Evolutionary conservation across 2,113 vertebrate genomes (phyloP), one percentile per base, ranked within the genome.

Genomic region (Brachypteracias leptosomus): DNA sequence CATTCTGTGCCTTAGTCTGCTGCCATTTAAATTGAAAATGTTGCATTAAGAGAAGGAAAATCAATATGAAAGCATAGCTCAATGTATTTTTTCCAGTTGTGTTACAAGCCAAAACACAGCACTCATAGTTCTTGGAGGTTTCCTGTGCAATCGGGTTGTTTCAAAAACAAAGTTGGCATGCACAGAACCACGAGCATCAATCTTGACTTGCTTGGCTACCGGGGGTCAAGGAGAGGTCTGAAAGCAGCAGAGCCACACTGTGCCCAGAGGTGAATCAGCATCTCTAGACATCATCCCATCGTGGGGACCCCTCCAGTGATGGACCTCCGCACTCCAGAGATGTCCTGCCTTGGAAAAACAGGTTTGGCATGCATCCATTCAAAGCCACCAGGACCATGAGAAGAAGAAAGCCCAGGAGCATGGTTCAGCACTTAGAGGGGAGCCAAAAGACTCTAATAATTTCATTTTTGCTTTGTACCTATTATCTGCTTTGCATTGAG

Each of bases 11-110:
- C 68, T 87, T 80, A 79, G 51, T 33, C 80, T 90, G 71, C 83
- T 96, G 90, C 89, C 90, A 78, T 93, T 93, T 93, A 92, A 96
- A 95, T 83, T 77, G 90, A 77, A 89, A 92, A 93, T 10, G 17
- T 35, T 83, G 63, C 88, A 94, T 82, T 36, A 49, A 55, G 76
- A 93, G 75, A 94, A 94, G 35, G 63, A 92, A 94, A 96, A 96
- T 93, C 94, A 80, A 90, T 95, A 86, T 11, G n/a, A 94, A 93
- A 85, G 74, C 63, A 51, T 9, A 94, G 46, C 7, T 1, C 36
- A 90, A 88, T 49, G 47, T 90, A 9, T 79, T 88, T 91, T 87
- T 59, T 75, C 73, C 62, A 80, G 36, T 93, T 83, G 46, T 62
- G 75, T 55, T 92, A 93, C 79, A 80, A 88, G n/a, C 11, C 0